Evolutionary conservation across 1,140 invertebrate genomes (phyloP).

Genomic region (Plectrocnemia conspersa): DNA sequence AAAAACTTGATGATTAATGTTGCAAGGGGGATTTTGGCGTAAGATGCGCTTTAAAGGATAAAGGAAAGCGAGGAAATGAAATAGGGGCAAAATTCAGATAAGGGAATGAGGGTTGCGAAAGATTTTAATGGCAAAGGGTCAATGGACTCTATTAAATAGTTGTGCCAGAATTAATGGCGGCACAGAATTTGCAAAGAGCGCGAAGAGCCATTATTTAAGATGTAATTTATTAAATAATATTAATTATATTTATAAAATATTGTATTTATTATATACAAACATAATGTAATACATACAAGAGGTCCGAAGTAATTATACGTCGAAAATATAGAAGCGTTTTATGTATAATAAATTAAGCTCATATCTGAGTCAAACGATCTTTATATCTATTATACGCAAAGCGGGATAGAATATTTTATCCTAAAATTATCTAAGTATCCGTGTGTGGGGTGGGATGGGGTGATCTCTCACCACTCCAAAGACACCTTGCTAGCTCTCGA

Average conservation of each 20-base stretch:
- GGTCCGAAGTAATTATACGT: slow-evolving; percentile 7
- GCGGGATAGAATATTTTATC: slow-evolving; percentile 34
- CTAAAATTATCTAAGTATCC: slow-evolving; percentile 33
- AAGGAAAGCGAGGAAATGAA: slow-evolving; percentile 18
- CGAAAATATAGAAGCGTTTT: slow-evolving; percentile 12
- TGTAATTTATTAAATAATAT: too few species aligned
- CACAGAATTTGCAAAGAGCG: too few species aligned
- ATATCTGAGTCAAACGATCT: slow-evolving; percentile 33
- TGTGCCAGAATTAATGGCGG: neutral
- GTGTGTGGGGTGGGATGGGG: slow-evolving; percentile 15
- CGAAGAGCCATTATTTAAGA: too few species aligned
- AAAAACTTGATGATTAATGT: slow-evolving; percentile 27
- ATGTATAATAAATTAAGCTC: slow-evolving; percentile 30
- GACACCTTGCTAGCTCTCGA: slow-evolving; percentile 21
- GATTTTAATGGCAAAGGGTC: slow-evolving; percentile 6
- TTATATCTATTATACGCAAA: slow-evolving; percentile 35
- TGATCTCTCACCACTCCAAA: slow-evolving; percentile 10
- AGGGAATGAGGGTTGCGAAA: slow-evolving; percentile 7
- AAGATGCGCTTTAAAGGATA: slow-evolving; percentile 20
- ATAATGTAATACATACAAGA: too few species aligned
- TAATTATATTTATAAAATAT: too few species aligned
- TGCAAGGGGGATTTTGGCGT: neutral
- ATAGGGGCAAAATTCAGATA: slow-evolving; percentile 14
- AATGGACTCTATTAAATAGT: neutral
- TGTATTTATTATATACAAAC: too few species aligned